These are phyloP conservation scores for Taphrorychus bicolor DNA, from an alignment of 2,888 invertebrate genomes.

Conservation along the genomic window DNA sequence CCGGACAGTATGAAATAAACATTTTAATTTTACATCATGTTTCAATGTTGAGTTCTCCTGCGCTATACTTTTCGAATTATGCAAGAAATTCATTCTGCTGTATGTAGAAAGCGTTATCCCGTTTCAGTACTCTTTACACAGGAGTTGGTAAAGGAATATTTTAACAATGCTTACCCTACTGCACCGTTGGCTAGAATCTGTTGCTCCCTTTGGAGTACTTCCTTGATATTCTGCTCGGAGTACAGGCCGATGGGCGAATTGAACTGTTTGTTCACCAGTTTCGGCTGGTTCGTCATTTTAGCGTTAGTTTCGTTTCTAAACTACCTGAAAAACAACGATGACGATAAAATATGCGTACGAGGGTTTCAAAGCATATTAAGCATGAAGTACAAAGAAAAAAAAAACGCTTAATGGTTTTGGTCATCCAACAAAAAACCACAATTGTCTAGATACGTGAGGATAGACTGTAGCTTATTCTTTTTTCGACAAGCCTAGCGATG, in stretches of 20 bases:
- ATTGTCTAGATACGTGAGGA: too few relatives aligned
- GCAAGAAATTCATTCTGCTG: too few relatives aligned
- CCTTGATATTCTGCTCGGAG: conserved; percentile 80
- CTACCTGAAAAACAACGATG: conserved; percentile 50
- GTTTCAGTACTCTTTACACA: too few relatives aligned
- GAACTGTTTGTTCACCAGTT: conserved; percentile 86
- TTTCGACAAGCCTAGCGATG: too few relatives aligned
- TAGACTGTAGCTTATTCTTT: too few relatives aligned
- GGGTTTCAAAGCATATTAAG: background rate
- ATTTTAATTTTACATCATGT: too few relatives aligned
- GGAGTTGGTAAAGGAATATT: too few relatives aligned
- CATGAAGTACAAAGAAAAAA: background rate
- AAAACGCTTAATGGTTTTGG: background rate
- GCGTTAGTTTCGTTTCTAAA: conserved; percentile 48
- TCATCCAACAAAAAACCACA: background rate
- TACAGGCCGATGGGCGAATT: conserved; percentile 88
- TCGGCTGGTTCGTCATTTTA: conserved; percentile 72
- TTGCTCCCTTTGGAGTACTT: conserved; percentile 79
- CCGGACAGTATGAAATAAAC: too few relatives aligned
- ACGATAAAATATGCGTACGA: too few relatives aligned
- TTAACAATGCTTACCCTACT: conserved; percentile 77
- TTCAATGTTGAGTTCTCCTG: too few relatives aligned
- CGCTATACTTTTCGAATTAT: too few relatives aligned
- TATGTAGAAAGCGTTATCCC: too few relatives aligned
- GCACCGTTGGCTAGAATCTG: conserved; percentile 79